Base-by-base conservation (phyloP, 2,113 vertebrate species). In the Leptosomus discolor region DNA sequence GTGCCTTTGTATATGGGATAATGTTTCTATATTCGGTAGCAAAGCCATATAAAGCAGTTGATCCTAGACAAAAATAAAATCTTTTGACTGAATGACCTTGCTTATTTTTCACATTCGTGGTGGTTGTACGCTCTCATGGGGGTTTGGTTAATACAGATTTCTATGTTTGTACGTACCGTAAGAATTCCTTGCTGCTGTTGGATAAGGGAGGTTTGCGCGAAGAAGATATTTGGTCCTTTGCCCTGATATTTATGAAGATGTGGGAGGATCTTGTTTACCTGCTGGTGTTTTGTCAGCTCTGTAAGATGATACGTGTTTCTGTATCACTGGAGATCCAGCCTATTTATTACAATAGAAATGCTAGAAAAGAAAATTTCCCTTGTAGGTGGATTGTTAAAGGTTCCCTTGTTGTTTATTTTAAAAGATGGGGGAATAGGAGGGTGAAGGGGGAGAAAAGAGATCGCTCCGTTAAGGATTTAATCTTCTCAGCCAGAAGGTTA, bases 401-500 rank as follows among this genome's bases (percentile, higher is more conserved):
- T 51, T 88, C 34, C 39, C 60, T 79, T 64, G 64, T 64, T 78
- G 5, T 14, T 91, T 67, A 39, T 71, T 93, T 78, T 48, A 65
- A 75, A 85, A 68, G 57, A 37, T 27, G 30, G 11, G 30, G 30
- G 53, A 75, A 51, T 24, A 48, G 69, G 74, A 94, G 56, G 64
- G 36, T 60, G 64, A 70, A 74, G 30, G 13, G 24, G 2, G 23
- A 88, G 71, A 91, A 58, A 74, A 83, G 58, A 91, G 65, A 64
- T 65, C 4, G 0, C 64, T 39, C 37, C 64, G 53, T 68, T 96
- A 95, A 97, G 94, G 92, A 92, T 92, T 95, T 96, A 96, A 95
- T 97, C 94, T 92, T 95, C 96, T 95, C 96, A 95, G 92, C 68
- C 73, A 73, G 92, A 53, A 93, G 94, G 89, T 89, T 95, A 95